These are phyloP conservation scores for Ciconia boyciana DNA, from an alignment of 2,113 vertebrate genomes.

Conservation along the genomic window DNA sequence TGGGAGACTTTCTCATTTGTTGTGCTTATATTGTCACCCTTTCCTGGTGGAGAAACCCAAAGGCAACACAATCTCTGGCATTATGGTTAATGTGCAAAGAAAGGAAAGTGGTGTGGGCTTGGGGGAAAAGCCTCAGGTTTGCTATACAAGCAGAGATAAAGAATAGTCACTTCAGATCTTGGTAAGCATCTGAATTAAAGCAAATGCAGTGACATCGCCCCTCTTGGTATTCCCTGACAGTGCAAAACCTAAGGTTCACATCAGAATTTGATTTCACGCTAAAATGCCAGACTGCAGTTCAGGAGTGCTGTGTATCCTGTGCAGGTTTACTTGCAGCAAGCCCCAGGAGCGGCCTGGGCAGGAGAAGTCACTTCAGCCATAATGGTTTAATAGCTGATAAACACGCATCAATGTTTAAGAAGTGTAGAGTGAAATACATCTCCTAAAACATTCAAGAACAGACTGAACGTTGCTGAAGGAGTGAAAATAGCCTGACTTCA, in stretches of 20 bases:
- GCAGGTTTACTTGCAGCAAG: not conserved
- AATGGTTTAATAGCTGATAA: not conserved
- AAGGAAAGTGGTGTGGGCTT: not conserved
- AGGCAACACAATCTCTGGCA: not conserved
- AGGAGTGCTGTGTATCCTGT: not conserved
- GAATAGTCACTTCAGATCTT: not conserved
- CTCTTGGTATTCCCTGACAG: not conserved
- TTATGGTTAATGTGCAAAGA: not conserved
- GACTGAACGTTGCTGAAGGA: not conserved
- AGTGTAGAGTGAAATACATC: not conserved
- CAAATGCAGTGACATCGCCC: not conserved
- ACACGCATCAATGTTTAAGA: not conserved
- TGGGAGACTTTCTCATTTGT: not conserved
- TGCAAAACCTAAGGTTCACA: not conserved
- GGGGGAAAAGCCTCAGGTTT: not conserved
- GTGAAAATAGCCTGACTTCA: not conserved
- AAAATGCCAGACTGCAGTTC: not conserved
- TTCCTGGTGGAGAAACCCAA: slow-evolving; percentile 6
- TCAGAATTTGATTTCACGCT: not conserved
- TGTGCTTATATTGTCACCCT: not conserved
- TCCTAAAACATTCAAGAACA: not conserved
- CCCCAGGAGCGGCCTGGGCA: not conserved
- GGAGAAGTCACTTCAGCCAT: not conserved
- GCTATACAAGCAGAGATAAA: not conserved
- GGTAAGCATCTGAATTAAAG: slow-evolving; percentile 4